These are phyloP conservation scores for Meghimatium bilineatum DNA, from an alignment of 2,888 invertebrate genomes.

Conservation along the genomic window DNA sequence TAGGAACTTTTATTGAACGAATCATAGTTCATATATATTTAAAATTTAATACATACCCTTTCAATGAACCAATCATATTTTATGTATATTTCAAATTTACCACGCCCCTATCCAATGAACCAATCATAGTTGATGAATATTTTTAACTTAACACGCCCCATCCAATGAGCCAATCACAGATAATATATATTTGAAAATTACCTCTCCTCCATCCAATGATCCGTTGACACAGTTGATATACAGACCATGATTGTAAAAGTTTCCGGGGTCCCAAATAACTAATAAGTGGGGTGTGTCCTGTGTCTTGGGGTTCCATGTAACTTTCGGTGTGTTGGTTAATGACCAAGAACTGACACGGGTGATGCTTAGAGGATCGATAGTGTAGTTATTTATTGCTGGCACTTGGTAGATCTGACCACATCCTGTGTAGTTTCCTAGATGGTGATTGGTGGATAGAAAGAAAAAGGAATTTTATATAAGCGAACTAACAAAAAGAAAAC, in stretches of 20 bases:
- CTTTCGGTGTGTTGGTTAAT: background rate
- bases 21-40: too few relatives aligned
- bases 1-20: too few relatives aligned
- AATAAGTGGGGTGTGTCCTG: background rate
- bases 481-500: too few relatives aligned
- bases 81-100: too few relatives aligned
- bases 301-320: conserved; percentile 16
- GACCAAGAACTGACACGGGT: conserved; percentile 20
- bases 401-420: conserved; percentile 33
- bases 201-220: background rate
- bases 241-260: conserved; percentile 28
- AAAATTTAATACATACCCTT: too few relatives aligned
- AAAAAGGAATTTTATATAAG: too few relatives aligned
- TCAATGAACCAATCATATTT: too few relatives aligned
- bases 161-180: background rate
- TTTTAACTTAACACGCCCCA: too few relatives aligned
- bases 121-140: too few relatives aligned
- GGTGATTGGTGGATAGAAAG: background rate
- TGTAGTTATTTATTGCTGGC: conserved; percentile 4
- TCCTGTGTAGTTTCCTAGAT: conserved; percentile 2
- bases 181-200: background rate
- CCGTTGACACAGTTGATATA: conserved; percentile 40
- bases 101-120: too few relatives aligned
- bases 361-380: conserved; percentile 23
- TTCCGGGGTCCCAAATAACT: conserved; percentile 36